Conservation (phyloP, 2,113 vertebrate genomes). For the Willisornis vidua region DNA sequence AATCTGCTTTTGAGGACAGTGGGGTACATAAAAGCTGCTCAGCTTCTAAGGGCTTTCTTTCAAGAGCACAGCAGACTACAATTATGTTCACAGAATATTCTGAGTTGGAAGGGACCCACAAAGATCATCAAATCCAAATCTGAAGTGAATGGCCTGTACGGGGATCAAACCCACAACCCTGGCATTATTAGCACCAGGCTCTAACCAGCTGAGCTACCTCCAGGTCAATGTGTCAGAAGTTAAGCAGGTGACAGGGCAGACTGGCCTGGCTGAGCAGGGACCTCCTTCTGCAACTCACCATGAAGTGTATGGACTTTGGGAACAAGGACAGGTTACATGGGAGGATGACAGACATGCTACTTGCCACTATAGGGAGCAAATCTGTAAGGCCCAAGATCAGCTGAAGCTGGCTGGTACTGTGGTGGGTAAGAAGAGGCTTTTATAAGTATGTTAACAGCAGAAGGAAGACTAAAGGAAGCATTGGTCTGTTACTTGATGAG, state of each 20-base stretch:
- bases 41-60: background rate
- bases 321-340: background rate
- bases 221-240: background rate
- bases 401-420: background rate
- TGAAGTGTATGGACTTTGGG: background rate
- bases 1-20: background rate
- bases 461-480: background rate
- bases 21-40: background rate
- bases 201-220: background rate
- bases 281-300: background rate
- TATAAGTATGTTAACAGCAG: background rate
- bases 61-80: background rate
- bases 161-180: background rate
- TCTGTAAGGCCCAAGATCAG: background rate
- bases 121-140: background rate
- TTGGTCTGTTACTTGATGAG: background rate
- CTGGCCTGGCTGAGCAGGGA: background rate
- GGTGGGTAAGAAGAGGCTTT: background rate
- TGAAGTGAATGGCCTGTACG: background rate
- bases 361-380: background rate
- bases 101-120: background rate
- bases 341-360: background rate
- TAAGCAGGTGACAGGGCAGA: background rate
- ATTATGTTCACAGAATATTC: background rate
- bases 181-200: background rate